Evolutionary conservation across 2,888 invertebrate species (phyloP).

Genomic region (Anodontia alba): DNA sequence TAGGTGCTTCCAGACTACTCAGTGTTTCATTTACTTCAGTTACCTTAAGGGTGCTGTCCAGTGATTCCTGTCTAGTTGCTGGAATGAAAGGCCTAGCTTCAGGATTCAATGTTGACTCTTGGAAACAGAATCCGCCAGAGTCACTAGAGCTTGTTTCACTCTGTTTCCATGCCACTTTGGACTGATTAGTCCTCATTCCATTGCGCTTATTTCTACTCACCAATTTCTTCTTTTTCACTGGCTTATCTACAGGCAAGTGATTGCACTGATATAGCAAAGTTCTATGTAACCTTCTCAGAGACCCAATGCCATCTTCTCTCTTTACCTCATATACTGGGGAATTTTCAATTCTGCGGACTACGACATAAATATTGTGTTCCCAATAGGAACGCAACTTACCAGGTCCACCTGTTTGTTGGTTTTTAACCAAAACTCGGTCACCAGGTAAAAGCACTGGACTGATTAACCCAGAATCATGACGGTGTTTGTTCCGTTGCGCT

Average conservation of each 20-base stretch:
- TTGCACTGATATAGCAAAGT: slow-evolving; percentile 39
- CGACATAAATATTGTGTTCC: slow-evolving; percentile 44
- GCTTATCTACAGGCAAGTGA: slow-evolving; percentile 14
- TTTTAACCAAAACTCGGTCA: slow-evolving; percentile 42
- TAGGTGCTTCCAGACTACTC: neutral
- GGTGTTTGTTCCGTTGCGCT: neutral
- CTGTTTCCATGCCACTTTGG: no score
- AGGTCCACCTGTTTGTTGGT: slow-evolving; percentile 46
- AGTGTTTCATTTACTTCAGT: neutral
- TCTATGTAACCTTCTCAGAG: slow-evolving; percentile 32
- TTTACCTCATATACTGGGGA: slow-evolving; percentile 41
- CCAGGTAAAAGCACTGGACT: slow-evolving; percentile 22
- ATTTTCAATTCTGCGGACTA: slow-evolving; percentile 12
- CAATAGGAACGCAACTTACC: slow-evolving; percentile 47
- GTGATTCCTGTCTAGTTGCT: neutral
- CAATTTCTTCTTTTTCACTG: slow-evolving; percentile 1
- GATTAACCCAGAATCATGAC: neutral
- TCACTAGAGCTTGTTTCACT: neutral
- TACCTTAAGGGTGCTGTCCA: neutral
- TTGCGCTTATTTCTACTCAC: neutral
- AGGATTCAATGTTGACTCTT: neutral
- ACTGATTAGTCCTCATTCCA: neutral
- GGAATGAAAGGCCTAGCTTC: neutral
- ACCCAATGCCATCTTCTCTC: slow-evolving; percentile 26
- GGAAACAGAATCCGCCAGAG: neutral